phyloP scores from a whole-genome alignment of 2,888 invertebrate genomes.

The Pinctada fucata region DNA sequence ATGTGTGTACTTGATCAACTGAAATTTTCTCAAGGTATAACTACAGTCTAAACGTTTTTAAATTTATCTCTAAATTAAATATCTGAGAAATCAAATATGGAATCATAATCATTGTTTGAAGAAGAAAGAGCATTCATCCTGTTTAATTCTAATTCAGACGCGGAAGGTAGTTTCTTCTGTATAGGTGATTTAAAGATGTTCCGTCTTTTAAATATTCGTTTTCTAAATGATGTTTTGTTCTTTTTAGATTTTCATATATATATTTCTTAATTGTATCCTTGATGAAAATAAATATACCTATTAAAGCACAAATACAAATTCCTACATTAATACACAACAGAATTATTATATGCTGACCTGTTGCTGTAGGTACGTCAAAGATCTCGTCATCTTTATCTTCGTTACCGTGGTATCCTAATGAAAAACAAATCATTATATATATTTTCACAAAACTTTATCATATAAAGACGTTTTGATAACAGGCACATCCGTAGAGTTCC shows the following conservation, averaged over 20 bases:
- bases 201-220: not conserved
- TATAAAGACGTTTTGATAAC: too few species aligned
- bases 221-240: constrained; percentile 8
- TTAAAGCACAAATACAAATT: not conserved
- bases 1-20: too few species aligned
- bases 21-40: too few species aligned
- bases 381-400: not conserved
- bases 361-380: not conserved
- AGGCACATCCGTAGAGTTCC: too few species aligned
- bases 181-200: not conserved
- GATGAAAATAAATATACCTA: not conserved
- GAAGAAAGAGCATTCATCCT: not conserved
- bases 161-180: not conserved
- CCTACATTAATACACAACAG: constrained; percentile 11
- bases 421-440: too few species aligned
- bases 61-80: not conserved
- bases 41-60: too few species aligned
- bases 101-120: constrained; percentile 5
- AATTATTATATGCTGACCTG: constrained; percentile 12
- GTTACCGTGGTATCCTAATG: too few species aligned
- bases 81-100: constrained; percentile 7
- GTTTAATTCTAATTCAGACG: constrained; percentile 10
- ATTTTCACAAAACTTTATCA: too few species aligned
- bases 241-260: not conserved
- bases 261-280: not conserved